Evolutionary conservation across 1,140 invertebrate species (phyloP).

Genomic region (Diuraphis noxia): DNA sequence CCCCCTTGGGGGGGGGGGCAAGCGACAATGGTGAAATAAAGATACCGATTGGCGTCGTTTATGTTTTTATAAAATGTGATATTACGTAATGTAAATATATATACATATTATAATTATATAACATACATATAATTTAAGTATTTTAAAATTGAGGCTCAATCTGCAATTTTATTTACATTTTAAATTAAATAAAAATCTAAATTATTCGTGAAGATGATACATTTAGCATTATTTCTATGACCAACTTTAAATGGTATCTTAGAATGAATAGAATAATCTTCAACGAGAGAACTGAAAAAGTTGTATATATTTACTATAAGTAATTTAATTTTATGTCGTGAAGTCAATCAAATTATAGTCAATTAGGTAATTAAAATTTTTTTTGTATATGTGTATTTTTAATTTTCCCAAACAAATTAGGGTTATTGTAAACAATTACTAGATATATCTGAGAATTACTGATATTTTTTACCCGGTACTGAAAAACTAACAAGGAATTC

Average conservation of each 20-base stretch:
- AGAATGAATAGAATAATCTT: background rate
- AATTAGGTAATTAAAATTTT: background rate
- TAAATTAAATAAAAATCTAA: background rate
- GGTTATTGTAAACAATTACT: background rate
- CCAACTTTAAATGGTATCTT: background rate
- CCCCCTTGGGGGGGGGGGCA: too few species aligned
- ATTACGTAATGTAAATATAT: too few species aligned
- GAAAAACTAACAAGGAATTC: background rate
- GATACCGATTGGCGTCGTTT: too few species aligned
- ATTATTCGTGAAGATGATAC: background rate
- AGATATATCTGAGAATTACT: background rate
- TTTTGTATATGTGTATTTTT: background rate
- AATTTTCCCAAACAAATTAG: background rate
- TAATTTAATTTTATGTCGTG: background rate
- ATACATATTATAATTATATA: too few species aligned
- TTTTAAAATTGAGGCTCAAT: background rate
- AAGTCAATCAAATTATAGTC: too few species aligned
- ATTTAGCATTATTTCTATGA: background rate
- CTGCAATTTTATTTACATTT: background rate
- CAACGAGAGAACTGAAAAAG: background rate
- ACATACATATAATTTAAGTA: background rate
- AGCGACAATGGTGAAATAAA: too few species aligned
- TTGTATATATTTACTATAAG: background rate
- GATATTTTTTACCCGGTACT: background rate
- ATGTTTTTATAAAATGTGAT: too few species aligned